Percentiles rank a stretch among this genome's conserved stretches.
These are phyloP conservation scores for Chrysogorgia sp. DNA, from an alignment of 92 coral and sea anemone genomes.

Conservation along the genomic window DNA sequence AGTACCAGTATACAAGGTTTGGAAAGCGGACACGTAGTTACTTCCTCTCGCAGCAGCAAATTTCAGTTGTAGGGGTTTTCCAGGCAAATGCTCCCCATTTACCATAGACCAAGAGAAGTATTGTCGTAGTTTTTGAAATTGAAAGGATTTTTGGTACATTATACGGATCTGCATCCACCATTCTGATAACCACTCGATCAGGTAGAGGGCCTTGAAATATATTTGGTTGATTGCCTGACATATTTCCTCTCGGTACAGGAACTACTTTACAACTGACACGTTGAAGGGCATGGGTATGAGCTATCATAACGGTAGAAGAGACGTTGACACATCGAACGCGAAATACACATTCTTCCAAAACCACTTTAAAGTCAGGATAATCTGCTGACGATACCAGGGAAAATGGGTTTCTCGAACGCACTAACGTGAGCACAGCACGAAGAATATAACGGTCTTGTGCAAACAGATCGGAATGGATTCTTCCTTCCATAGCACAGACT, in stretches of 20 bases:
- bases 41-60: conserved; percentile 51
- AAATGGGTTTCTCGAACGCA: conserved; percentile 60
- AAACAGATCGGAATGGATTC: conserved; percentile 16
- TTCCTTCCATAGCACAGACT: conserved; percentile 26
- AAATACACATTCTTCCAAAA: conserved; percentile 61
- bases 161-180: conserved; percentile 67
- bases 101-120: too few species aligned
- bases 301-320: conserved; percentile 47
- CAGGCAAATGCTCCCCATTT: conserved; percentile 57
- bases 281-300: too few species aligned
- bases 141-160: too few species aligned
- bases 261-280: too few species aligned
- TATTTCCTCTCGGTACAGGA: conserved; percentile 50
- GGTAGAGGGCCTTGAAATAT: conserved; percentile 62
- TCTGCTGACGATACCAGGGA: conserved; percentile 63
- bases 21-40: too few species aligned
- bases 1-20: background rate
- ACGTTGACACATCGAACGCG: conserved; percentile 62
- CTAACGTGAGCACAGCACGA: conserved; percentile 54
- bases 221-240: conserved; percentile 57
- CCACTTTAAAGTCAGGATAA: conserved; percentile 56
- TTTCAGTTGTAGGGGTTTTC: conserved; percentile 49
- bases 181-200: conserved; percentile 50
- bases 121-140: too few species aligned
- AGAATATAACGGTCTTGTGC: conserved; percentile 31